A percentile compares a stretch with the other conserved stretches of the same genome.
These are phyloP conservation scores for Tiphia femorata DNA, from an alignment of 2,888 invertebrate genomes.

Conservation along the genomic window DNA sequence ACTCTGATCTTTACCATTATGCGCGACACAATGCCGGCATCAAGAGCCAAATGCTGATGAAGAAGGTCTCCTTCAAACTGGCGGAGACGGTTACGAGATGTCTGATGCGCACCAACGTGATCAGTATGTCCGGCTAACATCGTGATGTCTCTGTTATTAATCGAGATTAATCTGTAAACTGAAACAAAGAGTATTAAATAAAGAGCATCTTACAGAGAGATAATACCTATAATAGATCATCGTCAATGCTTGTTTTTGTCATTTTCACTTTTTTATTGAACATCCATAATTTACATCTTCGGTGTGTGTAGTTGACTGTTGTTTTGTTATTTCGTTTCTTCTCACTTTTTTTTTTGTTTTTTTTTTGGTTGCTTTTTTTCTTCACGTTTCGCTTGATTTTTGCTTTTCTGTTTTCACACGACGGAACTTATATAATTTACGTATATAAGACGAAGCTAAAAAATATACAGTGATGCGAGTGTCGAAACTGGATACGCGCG, in stretches of 20 bases:
- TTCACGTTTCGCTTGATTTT: neutral
- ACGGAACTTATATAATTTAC: slow-evolving; percentile 22
- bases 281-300: slow-evolving; percentile 19
- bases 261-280: slow-evolving; percentile 15
- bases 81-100: slow-evolving; percentile 75
- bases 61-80: slow-evolving; percentile 72
- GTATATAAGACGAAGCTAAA: slow-evolving; percentile 34
- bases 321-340: no score
- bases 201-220: neutral
- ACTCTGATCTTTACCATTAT: slow-evolving; percentile 80
- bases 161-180: no score
- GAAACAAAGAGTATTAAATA: neutral
- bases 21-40: slow-evolving; percentile 76
- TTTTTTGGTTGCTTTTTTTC: no score
- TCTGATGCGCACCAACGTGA: slow-evolving; percentile 74
- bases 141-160: neutral
- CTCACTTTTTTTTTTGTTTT: neutral
- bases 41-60: slow-evolving; percentile 72
- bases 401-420: slow-evolving; percentile 4
- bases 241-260: neutral
- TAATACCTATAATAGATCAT: neutral
- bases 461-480: slow-evolving; percentile 33
- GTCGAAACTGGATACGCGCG: slow-evolving; percentile 24
- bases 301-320: slow-evolving; percentile 14
- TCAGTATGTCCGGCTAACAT: slow-evolving; percentile 74